Evolutionary conservation across 92 coral and sea anemone genomes (phyloP), one percentile per base, ranked within the genome.

Genomic region (Zoanthus sansibaricus): DNA sequence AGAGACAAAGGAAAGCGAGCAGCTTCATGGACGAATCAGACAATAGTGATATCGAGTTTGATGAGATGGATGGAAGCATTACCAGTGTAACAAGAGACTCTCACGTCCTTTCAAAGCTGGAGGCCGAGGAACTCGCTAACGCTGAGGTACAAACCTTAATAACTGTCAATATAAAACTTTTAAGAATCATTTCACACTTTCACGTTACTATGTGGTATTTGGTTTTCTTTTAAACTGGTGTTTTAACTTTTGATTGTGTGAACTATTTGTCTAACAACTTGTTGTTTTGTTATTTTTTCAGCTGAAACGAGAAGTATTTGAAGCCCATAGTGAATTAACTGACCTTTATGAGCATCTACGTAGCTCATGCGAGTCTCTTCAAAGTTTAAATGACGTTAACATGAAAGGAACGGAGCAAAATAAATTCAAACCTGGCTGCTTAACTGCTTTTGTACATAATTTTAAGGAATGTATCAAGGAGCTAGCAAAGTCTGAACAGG

Each of bases 81-180:
- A 89, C 73, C 30, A 67, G 58, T 15, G 94, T 97, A 42, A 70
- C 90, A 9, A 88, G 92, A 76, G 88, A 95, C 32, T 68, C 90
- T 12, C 94, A 93, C 12, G 85, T 92, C 47, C 93, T 90, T 66
- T 93, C 94, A 0, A 97, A 94, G 71, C 80, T 97, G 18, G 98
- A 97, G 72, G 90, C 91, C 31, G 97, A 97, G 86, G 97, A 95
- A 82, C 92, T 90, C 18, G 87, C 84, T 14, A 96, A 96, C 86
- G 90, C 95, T 25, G 94, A 93, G 98, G 99, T 96, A 89, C 33
- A 77, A 46, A 25, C 45, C 2, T 12, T 20, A 30, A 20, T 14
- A 0, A 16, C 18, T 15, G n/a, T 18, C 25, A 61, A 61, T 15
- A 15, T 61, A 14, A 48, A 48, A 5, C 6, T 48, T 48, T 48